These are phyloP conservation scores for Rousettus madagascariensis DNA, from an alignment of 2,797 vertebrate genomes.

Conservation along the genomic window DNA sequence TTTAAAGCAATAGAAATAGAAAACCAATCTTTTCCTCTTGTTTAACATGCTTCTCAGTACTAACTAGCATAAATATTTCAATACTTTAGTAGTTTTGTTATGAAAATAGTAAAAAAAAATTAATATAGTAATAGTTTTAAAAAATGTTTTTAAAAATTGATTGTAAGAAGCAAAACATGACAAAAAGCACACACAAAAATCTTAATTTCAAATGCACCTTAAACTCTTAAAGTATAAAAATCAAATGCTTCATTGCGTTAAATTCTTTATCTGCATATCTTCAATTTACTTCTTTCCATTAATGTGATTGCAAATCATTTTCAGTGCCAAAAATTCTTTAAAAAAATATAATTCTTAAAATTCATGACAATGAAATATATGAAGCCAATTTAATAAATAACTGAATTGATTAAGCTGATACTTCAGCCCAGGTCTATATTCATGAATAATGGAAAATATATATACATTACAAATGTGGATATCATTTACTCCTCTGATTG, in stretches of 20 bases:
- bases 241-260: background rate
- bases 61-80: background rate
- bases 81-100: background rate
- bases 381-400: constrained; percentile 59
- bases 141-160: background rate
- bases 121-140: background rate
- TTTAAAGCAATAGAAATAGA: background rate
- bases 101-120: background rate
- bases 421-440: background rate
- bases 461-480: background rate
- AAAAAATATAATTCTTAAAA: constrained; percentile 49
- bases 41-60: background rate
- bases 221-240: background rate
- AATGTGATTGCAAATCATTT: constrained; percentile 61
- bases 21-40: background rate
- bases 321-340: constrained; percentile 31
- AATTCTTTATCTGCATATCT: constrained; percentile 32
- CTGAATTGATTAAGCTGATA: constrained; percentile 38
- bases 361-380: background rate
- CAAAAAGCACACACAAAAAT: background rate
- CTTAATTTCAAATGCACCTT: background rate
- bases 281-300: constrained; percentile 43
- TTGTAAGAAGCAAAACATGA: background rate
- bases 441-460: constrained; percentile 55
- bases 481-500: constrained; percentile 35